Percentiles rank a stretch among this genome's conserved stretches.
Evolutionary conservation across 2,113 vertebrate genomes (phyloP).

Genomic region (Peromyscus leucopus): DNA sequence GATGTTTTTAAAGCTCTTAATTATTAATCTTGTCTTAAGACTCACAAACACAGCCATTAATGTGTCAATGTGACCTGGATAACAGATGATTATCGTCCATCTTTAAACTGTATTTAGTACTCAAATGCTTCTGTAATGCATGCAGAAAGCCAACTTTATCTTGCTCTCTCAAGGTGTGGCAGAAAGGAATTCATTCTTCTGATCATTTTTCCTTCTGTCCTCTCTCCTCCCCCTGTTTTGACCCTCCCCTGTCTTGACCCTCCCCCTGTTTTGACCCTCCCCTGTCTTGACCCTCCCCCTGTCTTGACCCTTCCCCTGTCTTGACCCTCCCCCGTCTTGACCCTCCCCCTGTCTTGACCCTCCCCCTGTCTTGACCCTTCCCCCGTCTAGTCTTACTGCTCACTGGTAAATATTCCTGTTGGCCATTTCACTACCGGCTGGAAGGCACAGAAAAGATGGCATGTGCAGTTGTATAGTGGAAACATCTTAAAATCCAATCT

Average conservation of each 20-base stretch:
- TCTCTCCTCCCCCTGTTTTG: background rate
- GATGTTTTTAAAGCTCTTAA: constrained; percentile 75
- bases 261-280: no score
- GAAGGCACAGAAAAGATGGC: constrained; percentile 48
- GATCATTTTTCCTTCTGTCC: background rate
- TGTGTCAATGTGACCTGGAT: constrained; percentile 58
- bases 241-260: no score
- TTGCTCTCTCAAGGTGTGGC: constrained; percentile 40
- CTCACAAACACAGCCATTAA: constrained; percentile 74
- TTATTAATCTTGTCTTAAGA: constrained; percentile 78
- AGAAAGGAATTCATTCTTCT: constrained; percentile 61
- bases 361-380: background rate
- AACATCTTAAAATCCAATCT: constrained; percentile 22
- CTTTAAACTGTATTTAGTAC: constrained; percentile 77
- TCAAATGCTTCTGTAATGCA: constrained; percentile 77
- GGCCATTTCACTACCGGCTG: constrained; percentile 36
- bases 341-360: no score
- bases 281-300: no score
- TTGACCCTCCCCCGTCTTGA: no score
- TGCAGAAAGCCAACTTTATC: constrained; percentile 65
- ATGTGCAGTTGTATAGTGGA: background rate
- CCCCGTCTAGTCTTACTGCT: constrained; percentile 30
- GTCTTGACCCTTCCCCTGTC: background rate
- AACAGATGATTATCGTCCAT: constrained; percentile 72
- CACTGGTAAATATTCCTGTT: constrained; percentile 44